phyloP scores from a whole-genome alignment of 92 coral and sea anemone genomes.

The Siderastrea radians region DNA sequence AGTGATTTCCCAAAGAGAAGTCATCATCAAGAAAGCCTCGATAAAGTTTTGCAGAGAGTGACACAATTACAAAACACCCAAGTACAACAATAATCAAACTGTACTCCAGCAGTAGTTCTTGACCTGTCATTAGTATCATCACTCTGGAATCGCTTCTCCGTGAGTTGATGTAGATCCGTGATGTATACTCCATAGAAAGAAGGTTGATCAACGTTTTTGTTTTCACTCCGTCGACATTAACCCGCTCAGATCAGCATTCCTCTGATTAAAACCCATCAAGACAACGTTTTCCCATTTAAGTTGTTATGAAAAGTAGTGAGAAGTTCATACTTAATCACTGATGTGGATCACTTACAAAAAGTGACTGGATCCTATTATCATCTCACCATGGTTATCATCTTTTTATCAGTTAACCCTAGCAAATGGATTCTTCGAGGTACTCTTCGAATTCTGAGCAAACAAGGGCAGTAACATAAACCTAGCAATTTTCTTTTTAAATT shows the following conservation, averaged over 20 bases:
- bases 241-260: not conserved
- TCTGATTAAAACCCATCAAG: not conserved
- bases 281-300: not conserved
- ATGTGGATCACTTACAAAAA: not conserved
- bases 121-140: not conserved
- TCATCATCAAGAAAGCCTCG: not conserved
- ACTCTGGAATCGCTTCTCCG: not conserved
- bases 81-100: conserved; percentile 18
- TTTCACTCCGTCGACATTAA: not conserved
- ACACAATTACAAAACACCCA: conserved; percentile 16
- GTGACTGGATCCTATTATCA: not conserved
- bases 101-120: conserved; percentile 50
- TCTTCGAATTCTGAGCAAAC: too few relatives aligned
- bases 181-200: not conserved
- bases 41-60: not conserved
- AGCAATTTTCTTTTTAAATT: too few relatives aligned
- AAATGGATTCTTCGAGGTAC: not conserved
- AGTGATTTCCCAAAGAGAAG: not conserved
- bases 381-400: not conserved
- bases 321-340: not conserved
- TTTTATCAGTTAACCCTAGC: not conserved
- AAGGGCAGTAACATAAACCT: too few relatives aligned
- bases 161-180: not conserved
- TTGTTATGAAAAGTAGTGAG: not conserved
- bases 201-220: not conserved